Base-by-base conservation (phyloP, 2,888 invertebrate species). In the Lypha dubia region DNA sequence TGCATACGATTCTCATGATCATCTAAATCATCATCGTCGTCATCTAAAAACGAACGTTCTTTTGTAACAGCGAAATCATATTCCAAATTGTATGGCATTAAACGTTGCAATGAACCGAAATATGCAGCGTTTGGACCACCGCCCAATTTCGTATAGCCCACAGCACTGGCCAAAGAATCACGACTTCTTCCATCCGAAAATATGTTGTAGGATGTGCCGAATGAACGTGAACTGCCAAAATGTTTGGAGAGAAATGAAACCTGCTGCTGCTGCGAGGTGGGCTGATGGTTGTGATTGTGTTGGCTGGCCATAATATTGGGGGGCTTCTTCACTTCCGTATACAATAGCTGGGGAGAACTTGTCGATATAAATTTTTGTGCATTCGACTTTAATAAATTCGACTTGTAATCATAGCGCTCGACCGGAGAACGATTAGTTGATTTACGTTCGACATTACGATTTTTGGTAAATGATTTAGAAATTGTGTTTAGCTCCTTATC, bases 401-500 rank as follows among this genome's bases (percentile, higher is more conserved):
- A 88, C 53, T 89, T 90, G 24, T 88, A 88, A 71, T 90, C 90
- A 17, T 87, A 87, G 74, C 89, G 87, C 46, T 90, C 90, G 4
- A 56, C 77, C 17, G 74, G 70, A 0, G 71, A 75, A 20, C 80
- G 80, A 75, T 81, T 85, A 13, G 80, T 86, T 8, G 87, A 51
- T 74, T 87, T 87, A 0, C 58, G 46, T 71, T 84, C 73, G 9
- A 80, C 83, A 53, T 83, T 86, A 5, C 86, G 86, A 35, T 86
- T 91, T 87, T 93, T 93, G 22, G 94, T 94, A 79, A 93, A 93
- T 0, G 94, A 94, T 89, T 94, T 94, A 0, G 95, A 95, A 56
- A 97, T 92, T 44, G 97, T 96, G 89, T 97, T 97, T 65, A 97
- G 91, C 91, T 97, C 97, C 89, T 97, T 97, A 91, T 97, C 97